phyloP scores from a whole-genome alignment of 2,113 vertebrate species.

The Gymnobelideus leadbeateri region DNA sequence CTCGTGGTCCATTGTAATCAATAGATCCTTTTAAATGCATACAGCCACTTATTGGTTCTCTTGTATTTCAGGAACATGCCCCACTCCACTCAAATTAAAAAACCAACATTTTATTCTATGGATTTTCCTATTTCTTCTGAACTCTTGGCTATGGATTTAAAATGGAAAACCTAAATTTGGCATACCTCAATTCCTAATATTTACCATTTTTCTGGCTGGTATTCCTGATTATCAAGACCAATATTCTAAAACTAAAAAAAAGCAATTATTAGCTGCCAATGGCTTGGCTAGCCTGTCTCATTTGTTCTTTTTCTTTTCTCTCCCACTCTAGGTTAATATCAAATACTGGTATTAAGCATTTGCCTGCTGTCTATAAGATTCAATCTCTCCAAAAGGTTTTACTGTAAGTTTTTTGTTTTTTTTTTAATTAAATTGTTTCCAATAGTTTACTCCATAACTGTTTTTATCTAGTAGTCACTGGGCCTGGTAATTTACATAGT shows the following conservation, averaged over 20 bases:
- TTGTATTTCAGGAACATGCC: not conserved
- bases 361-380: constrained; percentile 78
- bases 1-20: not conserved
- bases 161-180: constrained; percentile 22
- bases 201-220: not conserved
- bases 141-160: constrained; percentile 18
- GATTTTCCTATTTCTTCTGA: not conserved
- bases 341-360: constrained; percentile 77
- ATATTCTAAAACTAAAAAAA: constrained; percentile 17
- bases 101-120: not conserved
- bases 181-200: not conserved
- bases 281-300: constrained; percentile 32
- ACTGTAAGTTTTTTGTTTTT: constrained; percentile 75
- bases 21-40: not conserved
- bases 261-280: not conserved
- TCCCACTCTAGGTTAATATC: constrained; percentile 78
- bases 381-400: constrained; percentile 78
- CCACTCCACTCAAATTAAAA: constrained; percentile 14
- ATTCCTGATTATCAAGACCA: constrained; percentile 37
- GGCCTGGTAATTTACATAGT: not conserved
- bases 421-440: not conserved
- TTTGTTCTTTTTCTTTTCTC: constrained; percentile 53
- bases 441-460: not conserved
- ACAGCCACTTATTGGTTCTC: not conserved
- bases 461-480: not conserved